Evolutionary conservation across 2,797 vertebrate species (phyloP).

Genomic region (Phoeniculus purpureus): DNA sequence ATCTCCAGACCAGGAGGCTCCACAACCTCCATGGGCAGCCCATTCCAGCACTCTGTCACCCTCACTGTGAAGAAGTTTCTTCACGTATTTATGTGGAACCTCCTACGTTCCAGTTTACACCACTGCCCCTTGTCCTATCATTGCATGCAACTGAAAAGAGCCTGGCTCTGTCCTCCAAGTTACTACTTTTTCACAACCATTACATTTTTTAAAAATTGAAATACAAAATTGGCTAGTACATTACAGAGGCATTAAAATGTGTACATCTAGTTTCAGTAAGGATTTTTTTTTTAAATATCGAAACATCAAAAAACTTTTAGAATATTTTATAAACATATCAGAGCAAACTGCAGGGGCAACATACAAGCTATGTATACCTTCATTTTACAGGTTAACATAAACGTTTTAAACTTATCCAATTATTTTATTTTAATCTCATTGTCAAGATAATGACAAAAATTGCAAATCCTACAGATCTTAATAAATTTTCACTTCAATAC

Average conservation of each 20-base stretch:
- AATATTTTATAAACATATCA: not conserved
- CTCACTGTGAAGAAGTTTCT: too few species aligned
- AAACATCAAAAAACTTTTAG: not conserved
- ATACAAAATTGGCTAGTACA: not conserved
- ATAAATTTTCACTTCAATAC: not conserved
- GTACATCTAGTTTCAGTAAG: not conserved
- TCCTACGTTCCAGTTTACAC: too few species aligned
- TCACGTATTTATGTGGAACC: too few species aligned
- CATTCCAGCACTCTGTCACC: too few species aligned
- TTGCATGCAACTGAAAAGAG: too few species aligned
- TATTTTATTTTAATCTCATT: not conserved
- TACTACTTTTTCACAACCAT: not conserved
- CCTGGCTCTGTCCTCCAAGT: not conserved
- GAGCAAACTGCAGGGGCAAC: not conserved
- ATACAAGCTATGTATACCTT: not conserved
- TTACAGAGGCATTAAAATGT: not conserved
- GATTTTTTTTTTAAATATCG: fast-evolving
- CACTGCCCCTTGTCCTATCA: too few species aligned
- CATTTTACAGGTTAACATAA: not conserved
- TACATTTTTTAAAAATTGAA: not conserved
- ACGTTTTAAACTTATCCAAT: not conserved
- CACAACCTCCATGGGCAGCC: too few species aligned
- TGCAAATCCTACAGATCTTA: not conserved
- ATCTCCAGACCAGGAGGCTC: too few species aligned
- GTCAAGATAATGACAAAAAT: not conserved